A percentile compares a stretch with the other conserved stretches of the same genome.
These are phyloP conservation scores for Mimas tiliae DNA, from an alignment of 2,888 invertebrate genomes.

Conservation along the genomic window DNA sequence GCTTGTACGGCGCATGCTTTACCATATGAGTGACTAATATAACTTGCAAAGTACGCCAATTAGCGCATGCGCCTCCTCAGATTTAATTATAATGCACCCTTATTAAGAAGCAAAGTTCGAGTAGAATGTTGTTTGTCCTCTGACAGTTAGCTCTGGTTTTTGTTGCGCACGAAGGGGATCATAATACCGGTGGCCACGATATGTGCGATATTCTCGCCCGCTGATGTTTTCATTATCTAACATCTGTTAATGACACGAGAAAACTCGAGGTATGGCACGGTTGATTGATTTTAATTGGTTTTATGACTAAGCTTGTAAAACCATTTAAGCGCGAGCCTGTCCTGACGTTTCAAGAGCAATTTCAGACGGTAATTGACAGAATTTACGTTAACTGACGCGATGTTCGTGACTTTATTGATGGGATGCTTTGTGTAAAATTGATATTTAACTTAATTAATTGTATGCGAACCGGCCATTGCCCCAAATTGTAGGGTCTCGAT, in stretches of 20 bases:
- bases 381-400: constrained; percentile 40
- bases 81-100: constrained; percentile 34
- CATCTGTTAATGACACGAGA: constrained; percentile 51
- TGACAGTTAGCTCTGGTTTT: constrained; percentile 24
- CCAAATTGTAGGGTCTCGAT: constrained; percentile 58
- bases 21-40: no score
- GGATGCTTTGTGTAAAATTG: constrained; percentile 37
- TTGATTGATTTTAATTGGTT: constrained; percentile 70
- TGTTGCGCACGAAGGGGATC: constrained; percentile 5
- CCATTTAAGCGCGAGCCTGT: constrained; percentile 50
- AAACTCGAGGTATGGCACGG: constrained; percentile 50
- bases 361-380: constrained; percentile 39
- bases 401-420: constrained; percentile 30
- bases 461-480: constrained; percentile 57
- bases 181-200: constrained; percentile 7
- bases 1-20: no score
- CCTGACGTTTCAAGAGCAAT: constrained; percentile 40
- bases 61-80: constrained; percentile 28
- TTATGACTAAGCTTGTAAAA: constrained; percentile 60
- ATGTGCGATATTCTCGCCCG: constrained; percentile 37
- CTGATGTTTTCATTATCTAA: constrained; percentile 60
- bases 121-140: constrained; percentile 14
- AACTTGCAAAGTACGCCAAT: constrained; percentile 17
- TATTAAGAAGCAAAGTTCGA: constrained; percentile 20
- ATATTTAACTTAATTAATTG: constrained; percentile 58